Base-by-base conservation (phyloP, 2,888 invertebrate genomes). In the Nymphalis polychloros region DNA sequence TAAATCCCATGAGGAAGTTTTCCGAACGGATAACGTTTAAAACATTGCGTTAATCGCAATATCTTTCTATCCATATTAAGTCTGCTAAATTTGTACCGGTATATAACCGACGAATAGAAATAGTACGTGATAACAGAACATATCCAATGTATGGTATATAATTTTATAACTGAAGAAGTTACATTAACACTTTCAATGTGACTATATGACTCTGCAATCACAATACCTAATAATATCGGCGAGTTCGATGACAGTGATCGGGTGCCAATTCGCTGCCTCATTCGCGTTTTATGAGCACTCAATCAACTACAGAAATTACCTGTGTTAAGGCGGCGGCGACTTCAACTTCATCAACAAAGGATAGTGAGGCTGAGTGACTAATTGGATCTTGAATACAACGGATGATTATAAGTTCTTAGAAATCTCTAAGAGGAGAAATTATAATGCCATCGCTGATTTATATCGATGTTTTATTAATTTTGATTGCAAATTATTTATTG, bases 201-300 rank as follows among this genome's bases (percentile, higher is more conserved):
- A 55, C 64, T 35, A 46, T 59, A 62, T 68, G 66, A 69, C 64
- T 65, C 61, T 47, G 63, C 68, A 63, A 59, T 68, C 64, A 63
- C 64, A 71, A 73, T 73, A 74, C 64, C 63, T 70, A 68, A 73
- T 68, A 69, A 67, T 65, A 72, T 59, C 53, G 60, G 59, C 67
- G 69, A 71, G 75, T 72, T 76, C 73, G 74, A 74, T 73, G 75
- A 76, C 76, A 75, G 75, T 72, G 73, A 67, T 61, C 65, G 27
- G 63, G 55, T 69, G 61, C 73, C 76, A 77, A 77, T 76, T 72
- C 74, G 76, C 77, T 73, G 73, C 73, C 74, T 77, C 67, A 65
- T 67, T 67, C 72, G 61, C 74, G 73, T 74, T 79, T 79, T 79
- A 78, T 76, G 73, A 75, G 73, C 79, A 73, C 75, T 78, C 78